phyloP scores from a whole-genome alignment of 2,797 vertebrate species.

The Dipus sagitta region DNA sequence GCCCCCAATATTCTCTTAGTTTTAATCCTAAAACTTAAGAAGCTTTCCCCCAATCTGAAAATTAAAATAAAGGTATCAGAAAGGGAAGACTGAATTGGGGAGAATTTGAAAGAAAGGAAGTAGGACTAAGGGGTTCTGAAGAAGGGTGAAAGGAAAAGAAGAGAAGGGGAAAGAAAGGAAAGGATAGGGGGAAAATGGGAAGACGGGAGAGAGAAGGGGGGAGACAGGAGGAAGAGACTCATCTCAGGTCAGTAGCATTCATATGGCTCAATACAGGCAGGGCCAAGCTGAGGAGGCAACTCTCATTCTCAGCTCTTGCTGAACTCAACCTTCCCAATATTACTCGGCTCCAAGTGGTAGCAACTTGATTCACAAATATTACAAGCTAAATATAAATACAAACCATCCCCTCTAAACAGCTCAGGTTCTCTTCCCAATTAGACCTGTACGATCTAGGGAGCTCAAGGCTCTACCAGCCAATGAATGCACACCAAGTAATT shows the following conservation, averaged over 20 bases:
- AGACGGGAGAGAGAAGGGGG: neutral
- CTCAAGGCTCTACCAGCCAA: conserved; percentile 11
- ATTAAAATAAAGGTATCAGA: conserved; percentile 17
- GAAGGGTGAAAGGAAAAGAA: neutral
- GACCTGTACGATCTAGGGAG: neutral
- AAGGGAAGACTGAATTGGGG: neutral
- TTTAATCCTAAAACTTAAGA: conserved; percentile 66
- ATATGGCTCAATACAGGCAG: neutral
- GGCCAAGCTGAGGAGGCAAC: neutral
- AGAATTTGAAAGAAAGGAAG: neutral
- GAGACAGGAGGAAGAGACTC: neutral
- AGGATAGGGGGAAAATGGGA: neutral
- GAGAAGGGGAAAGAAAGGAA: too few relatives aligned
- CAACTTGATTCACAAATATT: conserved; percentile 58
- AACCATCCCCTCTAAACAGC: conserved; percentile 57
- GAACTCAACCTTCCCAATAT: neutral
- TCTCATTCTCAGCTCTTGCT: conserved; percentile 25
- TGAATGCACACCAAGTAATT: neutral
- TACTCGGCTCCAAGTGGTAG: conserved; percentile 47
- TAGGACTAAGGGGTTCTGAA: neutral
- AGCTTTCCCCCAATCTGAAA: conserved; percentile 37
- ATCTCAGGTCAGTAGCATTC: conserved; percentile 40
- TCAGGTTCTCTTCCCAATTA: conserved; percentile 56
- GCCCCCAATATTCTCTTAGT: neutral
- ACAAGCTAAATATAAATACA: conserved; percentile 66